phyloP scores from a whole-genome alignment of 2,113 vertebrate species.

The Benitochromis conjunctus region DNA sequence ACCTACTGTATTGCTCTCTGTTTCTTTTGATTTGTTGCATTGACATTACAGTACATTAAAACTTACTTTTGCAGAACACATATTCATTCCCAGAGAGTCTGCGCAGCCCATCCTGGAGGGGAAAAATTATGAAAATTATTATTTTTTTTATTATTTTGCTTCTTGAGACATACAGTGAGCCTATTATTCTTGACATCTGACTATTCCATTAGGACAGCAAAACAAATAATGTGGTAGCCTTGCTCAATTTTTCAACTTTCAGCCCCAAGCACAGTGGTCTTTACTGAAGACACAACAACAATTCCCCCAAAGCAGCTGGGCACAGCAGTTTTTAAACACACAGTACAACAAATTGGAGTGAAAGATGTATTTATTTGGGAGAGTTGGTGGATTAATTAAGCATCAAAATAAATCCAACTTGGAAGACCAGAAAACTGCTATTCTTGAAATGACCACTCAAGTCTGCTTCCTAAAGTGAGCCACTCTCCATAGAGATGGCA shows the following conservation, averaged over 20 bases:
- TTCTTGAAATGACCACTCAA: neutral
- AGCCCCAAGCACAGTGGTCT: too few species aligned
- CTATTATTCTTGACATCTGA: neutral
- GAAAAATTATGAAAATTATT: neutral
- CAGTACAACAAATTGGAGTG: neutral
- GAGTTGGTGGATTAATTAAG: neutral
- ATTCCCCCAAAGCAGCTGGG: neutral
- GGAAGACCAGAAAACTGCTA: neutral
- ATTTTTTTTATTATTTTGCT: neutral
- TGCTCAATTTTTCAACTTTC: neutral
- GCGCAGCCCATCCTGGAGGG: conserved; percentile 84
- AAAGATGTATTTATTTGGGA: neutral
- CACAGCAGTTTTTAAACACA: neutral
- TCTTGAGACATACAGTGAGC: neutral
- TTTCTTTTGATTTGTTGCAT: neutral
- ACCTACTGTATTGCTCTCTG: neutral
- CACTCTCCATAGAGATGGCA: neutral
- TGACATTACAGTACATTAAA: neutral
- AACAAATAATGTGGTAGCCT: neutral
- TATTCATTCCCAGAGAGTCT: conserved; percentile 90
- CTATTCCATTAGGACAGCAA: neutral
- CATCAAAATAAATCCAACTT: neutral
- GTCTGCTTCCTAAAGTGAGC: neutral
- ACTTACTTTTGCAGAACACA: conserved; percentile 92
- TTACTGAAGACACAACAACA: neutral